Conservation (phyloP, 2,113 vertebrate genomes). For the Anser cygnoides region DNA sequence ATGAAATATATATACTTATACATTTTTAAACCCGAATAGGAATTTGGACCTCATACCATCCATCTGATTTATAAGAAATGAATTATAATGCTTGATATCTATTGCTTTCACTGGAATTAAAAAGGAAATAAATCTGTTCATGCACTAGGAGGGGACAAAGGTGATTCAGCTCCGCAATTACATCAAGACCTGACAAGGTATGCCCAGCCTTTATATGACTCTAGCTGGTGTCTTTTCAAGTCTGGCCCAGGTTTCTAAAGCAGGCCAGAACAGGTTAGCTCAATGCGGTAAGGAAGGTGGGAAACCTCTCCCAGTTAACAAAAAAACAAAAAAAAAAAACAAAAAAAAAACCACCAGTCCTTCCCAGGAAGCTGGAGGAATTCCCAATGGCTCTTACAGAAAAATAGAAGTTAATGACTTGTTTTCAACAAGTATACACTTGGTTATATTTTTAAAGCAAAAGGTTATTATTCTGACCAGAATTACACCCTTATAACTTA, state of each 20-base stretch:
- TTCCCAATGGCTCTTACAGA: neutral
- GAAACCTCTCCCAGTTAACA: neutral
- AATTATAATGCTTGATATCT: neutral
- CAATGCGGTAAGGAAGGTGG: neutral
- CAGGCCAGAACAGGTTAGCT: slow-evolving; percentile 19
- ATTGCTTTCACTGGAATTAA: neutral
- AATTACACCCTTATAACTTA: neutral
- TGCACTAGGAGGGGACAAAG: neutral
- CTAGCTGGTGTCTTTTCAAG: neutral
- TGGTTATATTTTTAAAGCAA: neutral
- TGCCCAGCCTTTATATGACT: neutral
- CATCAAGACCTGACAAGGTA: neutral
- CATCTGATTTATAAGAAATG: neutral
- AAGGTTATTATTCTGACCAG: neutral
- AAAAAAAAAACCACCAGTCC: neutral
- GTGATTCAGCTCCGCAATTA: neutral
- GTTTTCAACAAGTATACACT: slow-evolving; percentile 15
- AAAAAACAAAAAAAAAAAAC: neutral
- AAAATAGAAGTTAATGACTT: slow-evolving; percentile 13
- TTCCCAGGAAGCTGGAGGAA: slow-evolving; percentile 6
- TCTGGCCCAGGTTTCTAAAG: neutral
- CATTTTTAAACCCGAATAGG: neutral
- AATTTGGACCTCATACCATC: neutral
- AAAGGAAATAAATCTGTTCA: neutral
- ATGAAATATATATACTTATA: neutral